Base-by-base conservation (phyloP, 2,113 vertebrate genomes). In the Archocentrus centrarchus region DNA sequence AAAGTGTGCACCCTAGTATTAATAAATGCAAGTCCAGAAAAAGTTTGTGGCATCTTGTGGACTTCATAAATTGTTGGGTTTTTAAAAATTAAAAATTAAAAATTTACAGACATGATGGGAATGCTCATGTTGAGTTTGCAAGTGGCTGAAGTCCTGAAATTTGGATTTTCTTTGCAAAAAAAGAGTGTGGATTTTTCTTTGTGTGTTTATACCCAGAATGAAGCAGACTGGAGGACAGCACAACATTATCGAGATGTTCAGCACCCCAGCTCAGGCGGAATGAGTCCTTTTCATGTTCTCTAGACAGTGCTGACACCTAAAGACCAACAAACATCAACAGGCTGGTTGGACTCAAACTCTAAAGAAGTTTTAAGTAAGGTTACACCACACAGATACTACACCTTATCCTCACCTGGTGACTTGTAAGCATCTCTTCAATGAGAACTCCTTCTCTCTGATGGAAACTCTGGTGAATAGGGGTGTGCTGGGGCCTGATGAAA, bases 161-260 rank as follows among this genome's bases (percentile, higher is more conserved):
- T 27, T 20, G 5, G 41, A 20, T 77, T 50, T 35, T 60, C 57
- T 60, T 35, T 59, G 17, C 50, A 50, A 39, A 55, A 44, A 13
- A 2, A 39, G 3, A 39, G 5, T 20, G 32, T 59, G 13, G 30
- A 27, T 11, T 53, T 73, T 68, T 82, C 32, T 61, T 32, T 60
- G 47, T 20, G 44, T 63, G 37, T 76, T 39, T 75, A 22, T 89
- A 97, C 98, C 98, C 98, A 86, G 98, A 99, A 93, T 99, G 98
- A 85, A 99, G 96, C 82, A 98, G 96, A 81, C 97, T 98, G 86
- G 97, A 97, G 88, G 98, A 98, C 89, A 99, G 95, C 89, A 98
- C 96, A 86, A 99, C 97, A 75, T 99, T 99, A 96, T 99, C 98
- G 76, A 99, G 95, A 87, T 98, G 97, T 89, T 99, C 98, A 22